Conservation (phyloP, 2,888 invertebrate genomes). For the Rutpela maculata region DNA sequence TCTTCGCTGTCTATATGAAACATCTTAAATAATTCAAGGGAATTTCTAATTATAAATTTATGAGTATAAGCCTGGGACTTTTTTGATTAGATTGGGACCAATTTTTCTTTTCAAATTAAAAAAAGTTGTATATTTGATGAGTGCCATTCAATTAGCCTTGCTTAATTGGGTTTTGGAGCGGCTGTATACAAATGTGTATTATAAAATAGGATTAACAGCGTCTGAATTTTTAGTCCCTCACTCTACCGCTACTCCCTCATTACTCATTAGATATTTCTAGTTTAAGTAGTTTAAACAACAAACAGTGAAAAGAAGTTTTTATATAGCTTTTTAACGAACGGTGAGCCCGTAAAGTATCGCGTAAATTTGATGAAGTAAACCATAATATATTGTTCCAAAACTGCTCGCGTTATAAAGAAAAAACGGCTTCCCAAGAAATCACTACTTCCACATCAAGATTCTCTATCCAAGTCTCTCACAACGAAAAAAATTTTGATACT, state of each 20-base stretch:
- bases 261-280: conserved; percentile 11
- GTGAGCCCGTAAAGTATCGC: too few species aligned
- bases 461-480: too few species aligned
- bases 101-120: conserved; percentile 71
- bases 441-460: too few species aligned
- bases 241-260: conserved; percentile 3
- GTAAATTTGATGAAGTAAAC: too few species aligned
- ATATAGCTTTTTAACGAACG: too few species aligned
- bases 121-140: conserved; percentile 71
- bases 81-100: conserved; percentile 71
- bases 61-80: conserved; percentile 65
- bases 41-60: conserved; percentile 68
- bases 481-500: too few species aligned
- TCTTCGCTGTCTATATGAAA: conserved; percentile 48
- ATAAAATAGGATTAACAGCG: conserved; percentile 43
- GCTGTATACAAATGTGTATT: conserved; percentile 43
- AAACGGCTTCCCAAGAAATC: too few species aligned
- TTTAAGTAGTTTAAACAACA: background rate
- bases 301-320: too few species aligned
- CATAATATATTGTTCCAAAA: too few species aligned
- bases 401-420: too few species aligned
- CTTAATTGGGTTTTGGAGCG: conserved; percentile 53
- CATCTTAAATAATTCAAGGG: conserved; percentile 57
- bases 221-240: background rate
- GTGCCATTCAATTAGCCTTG: conserved; percentile 67